Evolutionary conservation across 1,140 invertebrate species (phyloP).

Genomic region (Anagrus nilaparvatae): DNA sequence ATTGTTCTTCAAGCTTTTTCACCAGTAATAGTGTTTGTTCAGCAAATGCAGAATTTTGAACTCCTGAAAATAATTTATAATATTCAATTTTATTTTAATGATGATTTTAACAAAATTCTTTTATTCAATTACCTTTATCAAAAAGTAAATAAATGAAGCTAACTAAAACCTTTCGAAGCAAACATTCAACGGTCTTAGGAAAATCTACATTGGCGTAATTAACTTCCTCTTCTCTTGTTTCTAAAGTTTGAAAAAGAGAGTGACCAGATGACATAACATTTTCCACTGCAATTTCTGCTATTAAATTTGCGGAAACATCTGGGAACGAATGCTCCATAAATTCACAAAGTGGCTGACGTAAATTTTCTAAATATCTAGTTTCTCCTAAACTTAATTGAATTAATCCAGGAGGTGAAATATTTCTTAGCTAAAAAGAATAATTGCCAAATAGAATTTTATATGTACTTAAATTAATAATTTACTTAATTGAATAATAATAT

Average conservation of each 20-base stretch:
- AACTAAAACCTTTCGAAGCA: slow-evolving; percentile 10
- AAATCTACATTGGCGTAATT: slow-evolving; percentile 20
- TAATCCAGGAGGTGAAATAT: slow-evolving; percentile 21
- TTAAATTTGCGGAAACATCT: slow-evolving; percentile 12
- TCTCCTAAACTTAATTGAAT: slow-evolving; percentile 21
- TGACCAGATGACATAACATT: slow-evolving; percentile 22
- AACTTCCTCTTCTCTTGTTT: slow-evolving; percentile 12
- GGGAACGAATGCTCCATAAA: slow-evolving; percentile 25
- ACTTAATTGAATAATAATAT: not conserved
- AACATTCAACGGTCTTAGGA: slow-evolving; percentile 22
- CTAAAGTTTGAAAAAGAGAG: slow-evolving; percentile 18
- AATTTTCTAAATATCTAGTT: slow-evolving; percentile 16
- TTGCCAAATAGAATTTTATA: slow-evolving; percentile 4
- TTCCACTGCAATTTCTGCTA: slow-evolving; percentile 21
- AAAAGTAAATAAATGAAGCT: slow-evolving; percentile 17
- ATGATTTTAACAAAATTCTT: slow-evolving; percentile 9
- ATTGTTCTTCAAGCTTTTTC: slow-evolving; percentile 20
- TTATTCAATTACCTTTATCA: slow-evolving; percentile 20
- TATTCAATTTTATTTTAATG: no score
- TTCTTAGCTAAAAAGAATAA: slow-evolving; percentile 18
- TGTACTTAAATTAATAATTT: not conserved
- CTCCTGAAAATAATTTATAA: slow-evolving; percentile 21
- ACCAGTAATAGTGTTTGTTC: slow-evolving; percentile 19
- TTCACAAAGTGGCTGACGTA: slow-evolving; percentile 25
- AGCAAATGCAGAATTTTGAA: slow-evolving; percentile 21